These are phyloP conservation scores for Apodemia zela DNA, from an alignment of 2,888 invertebrate species.

Conservation along the genomic window DNA sequence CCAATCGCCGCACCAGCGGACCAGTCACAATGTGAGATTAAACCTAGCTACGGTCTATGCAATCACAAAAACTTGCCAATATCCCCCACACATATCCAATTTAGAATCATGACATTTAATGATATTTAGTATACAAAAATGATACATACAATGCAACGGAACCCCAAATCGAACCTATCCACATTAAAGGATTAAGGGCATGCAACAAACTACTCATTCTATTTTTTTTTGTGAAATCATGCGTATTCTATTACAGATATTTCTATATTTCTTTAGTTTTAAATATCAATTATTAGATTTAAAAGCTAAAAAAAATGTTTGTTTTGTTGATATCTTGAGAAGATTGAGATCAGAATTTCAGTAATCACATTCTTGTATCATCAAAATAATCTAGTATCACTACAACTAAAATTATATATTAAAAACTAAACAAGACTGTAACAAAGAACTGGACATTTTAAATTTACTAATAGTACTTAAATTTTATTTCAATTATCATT, in stretches of 20 bases:
- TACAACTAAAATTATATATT: too few species aligned
- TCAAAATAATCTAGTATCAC: too few species aligned
- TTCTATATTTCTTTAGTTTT: not conserved
- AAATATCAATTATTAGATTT: too few species aligned
- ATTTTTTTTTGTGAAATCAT: conserved; percentile 41
- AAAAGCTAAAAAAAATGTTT: not conserved
- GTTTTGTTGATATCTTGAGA: too few species aligned
- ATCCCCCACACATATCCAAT: conserved; percentile 38
- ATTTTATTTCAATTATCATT: too few species aligned
- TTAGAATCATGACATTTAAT: conserved; percentile 18
- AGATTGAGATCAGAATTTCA: too few species aligned
- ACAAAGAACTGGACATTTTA: too few species aligned
- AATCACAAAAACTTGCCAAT: conserved; percentile 52
- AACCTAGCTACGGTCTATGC: conserved; percentile 72
- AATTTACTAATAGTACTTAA: too few species aligned
- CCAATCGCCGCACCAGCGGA: conserved; percentile 80
- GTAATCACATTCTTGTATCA: too few species aligned
- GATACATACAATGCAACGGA: conserved; percentile 20
- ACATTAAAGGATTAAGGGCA: conserved; percentile 44
- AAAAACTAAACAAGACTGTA: too few species aligned
- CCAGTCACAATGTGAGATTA: conserved; percentile 79
- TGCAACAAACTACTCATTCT: conserved; percentile 54
- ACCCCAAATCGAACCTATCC: conserved; percentile 39
- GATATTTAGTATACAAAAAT: conserved; percentile 26
- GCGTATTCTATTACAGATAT: conserved; percentile 38